Evolutionary conservation across 2,888 invertebrate genomes (phyloP).

Genomic region (Lissonota sp.): DNA sequence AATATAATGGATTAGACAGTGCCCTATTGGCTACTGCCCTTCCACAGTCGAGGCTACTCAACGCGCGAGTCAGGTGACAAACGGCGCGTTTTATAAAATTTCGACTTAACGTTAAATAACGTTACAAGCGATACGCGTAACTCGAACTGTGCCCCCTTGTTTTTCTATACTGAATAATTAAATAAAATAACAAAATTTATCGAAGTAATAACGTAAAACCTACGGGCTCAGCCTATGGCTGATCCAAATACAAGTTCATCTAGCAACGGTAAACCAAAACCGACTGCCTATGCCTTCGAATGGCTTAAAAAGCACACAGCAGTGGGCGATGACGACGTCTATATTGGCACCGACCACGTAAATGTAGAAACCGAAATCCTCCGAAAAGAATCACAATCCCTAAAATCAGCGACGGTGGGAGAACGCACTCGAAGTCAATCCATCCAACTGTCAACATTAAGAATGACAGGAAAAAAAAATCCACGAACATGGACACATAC

Average conservation of each 20-base stretch:
- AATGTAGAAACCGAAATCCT: conserved; percentile 6
- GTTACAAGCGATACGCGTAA: too few relatives aligned
- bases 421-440: conserved; percentile 17
- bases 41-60: too few relatives aligned
- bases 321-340: background rate
- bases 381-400: conserved; percentile 19
- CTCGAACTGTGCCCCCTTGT: conserved; percentile 1
- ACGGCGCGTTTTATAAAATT: too few relatives aligned
- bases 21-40: too few relatives aligned
- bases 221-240: conserved; percentile 24
- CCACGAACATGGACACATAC: conserved; percentile 6
- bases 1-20: too few relatives aligned
- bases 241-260: conserved; percentile 12
- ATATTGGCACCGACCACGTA: background rate
- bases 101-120: too few relatives aligned
- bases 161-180: conserved; percentile 2
- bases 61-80: too few relatives aligned
- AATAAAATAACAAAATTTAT: conserved; percentile 7
- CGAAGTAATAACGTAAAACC: conserved; percentile 6
- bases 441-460: background rate
- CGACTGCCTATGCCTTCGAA: background rate
- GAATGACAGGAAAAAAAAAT: conserved; percentile 23
- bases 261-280: conserved; percentile 10
- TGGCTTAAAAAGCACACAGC: background rate
- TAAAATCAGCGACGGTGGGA: background rate